Percentiles rank a stretch among this genome's conserved stretches.
Evolutionary conservation across 2,797 vertebrate species (phyloP).

Genomic region (Cossypha polioptera): DNA sequence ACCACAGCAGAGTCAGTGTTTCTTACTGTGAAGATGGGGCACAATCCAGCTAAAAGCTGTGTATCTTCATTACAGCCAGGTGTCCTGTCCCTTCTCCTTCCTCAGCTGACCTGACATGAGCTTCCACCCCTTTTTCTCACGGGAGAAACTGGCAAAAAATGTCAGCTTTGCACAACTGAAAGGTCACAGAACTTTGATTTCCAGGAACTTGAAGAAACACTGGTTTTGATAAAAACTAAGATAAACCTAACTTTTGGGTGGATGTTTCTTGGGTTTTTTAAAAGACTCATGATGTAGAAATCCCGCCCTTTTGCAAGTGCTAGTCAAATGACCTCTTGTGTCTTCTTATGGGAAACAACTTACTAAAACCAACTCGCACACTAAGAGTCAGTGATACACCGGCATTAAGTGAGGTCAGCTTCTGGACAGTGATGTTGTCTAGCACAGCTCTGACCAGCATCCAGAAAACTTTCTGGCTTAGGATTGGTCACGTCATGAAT

Average conservation of each 20-base stretch:
- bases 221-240: not conserved
- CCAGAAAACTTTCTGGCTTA: not conserved
- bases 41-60: not conserved
- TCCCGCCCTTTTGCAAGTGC: not conserved
- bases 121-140: not conserved
- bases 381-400: not conserved
- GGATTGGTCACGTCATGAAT: not conserved
- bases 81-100: not conserved
- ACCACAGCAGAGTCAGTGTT: accelerated
- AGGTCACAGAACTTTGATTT: not conserved
- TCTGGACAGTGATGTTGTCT: not conserved
- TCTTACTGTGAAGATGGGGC: accelerated
- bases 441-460: not conserved
- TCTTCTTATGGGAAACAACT: not conserved
- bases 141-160: not conserved
- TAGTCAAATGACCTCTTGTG: not conserved
- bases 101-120: not conserved
- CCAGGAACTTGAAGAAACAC: not conserved
- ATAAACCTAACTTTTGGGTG: not conserved
- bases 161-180: not conserved
- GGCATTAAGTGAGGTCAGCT: not conserved
- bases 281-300: not conserved
- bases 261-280: accelerated
- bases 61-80: not conserved
- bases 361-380: not conserved